Conservation (phyloP, 2,113 vertebrate species). For the Esox niger region DNA sequence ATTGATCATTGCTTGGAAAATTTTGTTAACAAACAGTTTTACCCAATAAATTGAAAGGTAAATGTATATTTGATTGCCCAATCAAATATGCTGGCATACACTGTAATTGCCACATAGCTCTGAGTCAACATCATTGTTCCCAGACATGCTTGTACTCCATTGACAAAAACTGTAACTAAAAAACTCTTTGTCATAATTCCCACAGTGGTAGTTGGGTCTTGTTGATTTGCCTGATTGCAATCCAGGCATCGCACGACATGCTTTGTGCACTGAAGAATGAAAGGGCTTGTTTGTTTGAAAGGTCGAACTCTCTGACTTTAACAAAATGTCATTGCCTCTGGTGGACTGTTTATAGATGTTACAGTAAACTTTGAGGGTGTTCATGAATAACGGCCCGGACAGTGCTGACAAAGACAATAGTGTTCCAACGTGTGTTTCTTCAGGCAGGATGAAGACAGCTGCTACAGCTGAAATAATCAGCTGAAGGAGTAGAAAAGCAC, state of each 20-base stretch:
- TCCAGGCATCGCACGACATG: background rate
- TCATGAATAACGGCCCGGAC: conserved; percentile 31
- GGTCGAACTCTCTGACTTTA: background rate
- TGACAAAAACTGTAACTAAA: background rate
- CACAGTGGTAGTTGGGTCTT: background rate
- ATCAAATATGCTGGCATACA: too few relatives aligned
- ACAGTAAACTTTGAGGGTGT: conserved; percentile 22
- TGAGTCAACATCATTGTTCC: too few relatives aligned
- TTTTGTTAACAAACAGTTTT: too few relatives aligned
- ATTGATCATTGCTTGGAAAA: too few relatives aligned
- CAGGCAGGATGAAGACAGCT: conserved; percentile 33
- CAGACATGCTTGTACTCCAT: too few relatives aligned
- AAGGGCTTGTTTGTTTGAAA: conserved; percentile 19
- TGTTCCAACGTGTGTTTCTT: conserved; percentile 35
- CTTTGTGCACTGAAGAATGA: conserved; percentile 1
- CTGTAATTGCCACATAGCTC: too few relatives aligned
- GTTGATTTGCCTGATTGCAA: background rate
- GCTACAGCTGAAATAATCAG: conserved; percentile 43
- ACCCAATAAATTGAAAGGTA: too few relatives aligned
- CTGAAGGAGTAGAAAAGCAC: conserved; percentile 48
- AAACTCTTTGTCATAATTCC: background rate
- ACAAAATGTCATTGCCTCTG: conserved; percentile 20
- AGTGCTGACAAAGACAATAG: conserved; percentile 41
- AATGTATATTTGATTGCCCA: too few relatives aligned
- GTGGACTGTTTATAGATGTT: conserved; percentile 8